phyloP scores from a whole-genome alignment of 2,888 invertebrate species.

The Lasioglossum calceatum region DNA sequence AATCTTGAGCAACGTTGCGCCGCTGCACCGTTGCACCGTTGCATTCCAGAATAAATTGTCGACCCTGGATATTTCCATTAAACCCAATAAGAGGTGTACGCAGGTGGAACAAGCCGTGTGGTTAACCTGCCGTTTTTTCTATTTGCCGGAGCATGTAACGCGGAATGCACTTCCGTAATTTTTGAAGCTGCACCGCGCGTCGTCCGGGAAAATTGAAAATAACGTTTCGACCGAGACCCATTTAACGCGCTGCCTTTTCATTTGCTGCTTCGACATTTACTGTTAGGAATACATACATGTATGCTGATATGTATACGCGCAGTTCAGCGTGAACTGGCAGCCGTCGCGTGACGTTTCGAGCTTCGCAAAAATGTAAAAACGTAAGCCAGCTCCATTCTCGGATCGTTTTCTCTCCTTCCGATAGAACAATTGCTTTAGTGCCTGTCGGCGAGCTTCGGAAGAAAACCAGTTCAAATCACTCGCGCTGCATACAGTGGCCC shows the following conservation, averaged over 20 bases:
- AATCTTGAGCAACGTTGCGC: neutral
- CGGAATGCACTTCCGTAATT: slow-evolving; percentile 38
- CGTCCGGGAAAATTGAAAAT: slow-evolving; percentile 28
- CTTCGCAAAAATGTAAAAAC: slow-evolving; percentile 23
- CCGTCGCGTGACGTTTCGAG: slow-evolving; percentile 34
- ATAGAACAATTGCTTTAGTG: slow-evolving; percentile 36
- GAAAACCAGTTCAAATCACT: neutral
- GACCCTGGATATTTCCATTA: neutral
- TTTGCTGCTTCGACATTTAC: slow-evolving; percentile 28
- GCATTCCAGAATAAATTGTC: neutral
- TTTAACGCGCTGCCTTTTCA: slow-evolving; percentile 19
- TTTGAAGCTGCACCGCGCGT: slow-evolving; percentile 8
- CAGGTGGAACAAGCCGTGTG: neutral
- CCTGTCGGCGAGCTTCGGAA: slow-evolving; percentile 32
- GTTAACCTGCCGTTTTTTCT: slow-evolving; percentile 22
- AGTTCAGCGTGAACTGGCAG: neutral
- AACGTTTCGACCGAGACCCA: slow-evolving; percentile 20
- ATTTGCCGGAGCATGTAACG: slow-evolving; percentile 40
- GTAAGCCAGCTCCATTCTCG: slow-evolving; percentile 7
- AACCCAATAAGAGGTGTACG: neutral
- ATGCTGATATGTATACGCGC: neutral
- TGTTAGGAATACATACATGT: neutral
- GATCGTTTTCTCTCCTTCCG: neutral
- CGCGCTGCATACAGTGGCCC: neutral
- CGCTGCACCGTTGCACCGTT: neutral